Conservation (phyloP, 92 coral and sea anemone genomes). For the Porites rus region DNA sequence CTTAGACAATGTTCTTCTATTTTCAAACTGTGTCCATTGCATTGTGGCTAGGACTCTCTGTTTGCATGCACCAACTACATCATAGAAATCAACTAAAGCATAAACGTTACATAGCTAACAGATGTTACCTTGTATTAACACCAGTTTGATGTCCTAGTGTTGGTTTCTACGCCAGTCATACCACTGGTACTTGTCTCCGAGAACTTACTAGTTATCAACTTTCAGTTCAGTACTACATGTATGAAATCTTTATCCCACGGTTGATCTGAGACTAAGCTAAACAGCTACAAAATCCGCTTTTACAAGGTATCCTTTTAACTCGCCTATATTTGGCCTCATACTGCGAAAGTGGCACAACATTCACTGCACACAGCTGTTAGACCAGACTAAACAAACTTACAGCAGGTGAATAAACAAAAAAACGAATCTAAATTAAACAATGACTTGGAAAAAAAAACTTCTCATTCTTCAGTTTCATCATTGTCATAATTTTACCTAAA, state of each 20-base stretch:
- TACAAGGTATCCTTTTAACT: not conserved
- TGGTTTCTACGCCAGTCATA: not conserved
- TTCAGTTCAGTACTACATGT: not conserved
- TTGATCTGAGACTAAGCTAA: no score
- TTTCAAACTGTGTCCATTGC: not conserved
- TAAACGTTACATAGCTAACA: not conserved
- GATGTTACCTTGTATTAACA: not conserved
- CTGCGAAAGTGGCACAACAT: conserved; percentile 28
- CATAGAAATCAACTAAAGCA: not conserved
- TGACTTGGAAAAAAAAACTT: no score
- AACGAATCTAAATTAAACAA: not conserved
- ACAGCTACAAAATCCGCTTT: not conserved
- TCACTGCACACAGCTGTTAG: not conserved
- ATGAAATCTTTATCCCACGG: no score
- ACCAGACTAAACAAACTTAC: not conserved
- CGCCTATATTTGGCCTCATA: not conserved
- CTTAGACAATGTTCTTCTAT: not conserved
- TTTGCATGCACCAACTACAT: not conserved
- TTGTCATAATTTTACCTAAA: no score
- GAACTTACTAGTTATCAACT: not conserved
- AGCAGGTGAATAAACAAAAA: conserved; percentile 8
- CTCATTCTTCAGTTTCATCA: no score
- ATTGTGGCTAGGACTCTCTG: not conserved
- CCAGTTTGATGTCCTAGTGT: not conserved
- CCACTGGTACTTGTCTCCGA: not conserved